Conservation (phyloP, 2,113 vertebrate genomes). For the Cyprinodon variegatus region DNA sequence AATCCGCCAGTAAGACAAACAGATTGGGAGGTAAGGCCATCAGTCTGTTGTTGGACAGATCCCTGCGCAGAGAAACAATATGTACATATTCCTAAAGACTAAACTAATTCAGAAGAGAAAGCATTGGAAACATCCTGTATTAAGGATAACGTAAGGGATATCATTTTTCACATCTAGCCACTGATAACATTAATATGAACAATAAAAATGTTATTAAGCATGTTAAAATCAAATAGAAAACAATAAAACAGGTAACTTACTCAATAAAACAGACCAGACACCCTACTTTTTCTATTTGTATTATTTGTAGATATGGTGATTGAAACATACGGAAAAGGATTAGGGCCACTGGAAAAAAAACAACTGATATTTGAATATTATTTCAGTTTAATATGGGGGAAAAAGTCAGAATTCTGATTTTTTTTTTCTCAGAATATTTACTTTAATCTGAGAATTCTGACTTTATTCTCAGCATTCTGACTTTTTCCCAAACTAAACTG, state of each 20-base stretch:
- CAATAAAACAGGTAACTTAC: too few relatives aligned
- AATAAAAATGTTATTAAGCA: neutral
- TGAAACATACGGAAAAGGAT: neutral
- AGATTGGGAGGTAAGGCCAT: constrained; percentile 83
- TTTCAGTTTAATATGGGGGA: too few relatives aligned
- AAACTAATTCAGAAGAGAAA: constrained; percentile 3
- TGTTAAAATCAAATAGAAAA: too few relatives aligned
- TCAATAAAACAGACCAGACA: neutral
- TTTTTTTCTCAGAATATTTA: too few relatives aligned
- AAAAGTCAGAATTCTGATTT: too few relatives aligned
- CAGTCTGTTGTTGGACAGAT: constrained; percentile 91
- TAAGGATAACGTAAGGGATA: neutral
- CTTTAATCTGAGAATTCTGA: too few relatives aligned
- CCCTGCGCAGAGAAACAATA: constrained; percentile 79
- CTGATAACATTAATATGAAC: neutral
- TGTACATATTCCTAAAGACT: constrained; percentile 7
- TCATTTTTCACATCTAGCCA: neutral
- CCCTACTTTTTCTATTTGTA: neutral
- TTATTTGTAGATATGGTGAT: neutral
- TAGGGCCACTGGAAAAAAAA: too few relatives aligned
- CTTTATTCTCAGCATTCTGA: too few relatives aligned
- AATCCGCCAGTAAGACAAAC: constrained; percentile 88
- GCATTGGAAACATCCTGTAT: neutral
- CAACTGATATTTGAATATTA: too few relatives aligned
- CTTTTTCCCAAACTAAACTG: too few relatives aligned